A percentile compares a stretch with the other conserved stretches of the same genome.
These are phyloP conservation scores for Heliocidaris erythrogramma DNA, from an alignment of 35 echinoderm and acorn worm species.

Conservation along the genomic window DNA sequence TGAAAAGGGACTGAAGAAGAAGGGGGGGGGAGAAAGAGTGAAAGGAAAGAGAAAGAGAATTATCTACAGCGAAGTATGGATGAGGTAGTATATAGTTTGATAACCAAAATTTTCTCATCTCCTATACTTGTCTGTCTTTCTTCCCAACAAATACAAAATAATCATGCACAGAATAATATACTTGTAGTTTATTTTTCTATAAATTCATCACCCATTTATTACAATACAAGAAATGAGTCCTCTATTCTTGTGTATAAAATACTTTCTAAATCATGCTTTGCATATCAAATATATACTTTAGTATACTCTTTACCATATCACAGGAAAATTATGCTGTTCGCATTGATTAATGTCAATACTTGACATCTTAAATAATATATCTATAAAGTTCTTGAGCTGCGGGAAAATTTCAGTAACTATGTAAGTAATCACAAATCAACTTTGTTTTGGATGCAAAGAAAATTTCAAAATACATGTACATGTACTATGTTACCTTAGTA, in stretches of 20 bases:
- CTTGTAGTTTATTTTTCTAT: neutral
- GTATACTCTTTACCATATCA: neutral
- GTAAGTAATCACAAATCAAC: neutral
- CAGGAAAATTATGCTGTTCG: neutral
- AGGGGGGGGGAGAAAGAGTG: too few species aligned
- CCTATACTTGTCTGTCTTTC: too few species aligned
- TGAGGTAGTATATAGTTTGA: too few species aligned
- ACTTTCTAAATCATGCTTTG: constrained; percentile 17
- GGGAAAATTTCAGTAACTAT: neutral
- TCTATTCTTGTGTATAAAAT: constrained; percentile 13
- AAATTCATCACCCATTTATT: constrained; percentile 13
- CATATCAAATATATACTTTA: constrained; percentile 14
- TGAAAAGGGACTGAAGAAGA: too few species aligned
- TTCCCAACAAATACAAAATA: neutral
- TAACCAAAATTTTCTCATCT: too few species aligned
- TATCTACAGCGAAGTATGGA: too few species aligned
- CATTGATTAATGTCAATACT: neutral
- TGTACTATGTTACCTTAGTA: neutral
- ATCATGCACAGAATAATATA: neutral
- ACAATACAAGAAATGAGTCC: neutral
- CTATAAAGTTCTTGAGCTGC: neutral
- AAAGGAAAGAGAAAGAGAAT: too few species aligned
- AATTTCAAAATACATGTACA: neutral
- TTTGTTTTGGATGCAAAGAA: neutral
- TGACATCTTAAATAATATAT: neutral